Base-by-base conservation (phyloP, 1,140 invertebrate genomes). In the Steinernema feltiae region DNA sequence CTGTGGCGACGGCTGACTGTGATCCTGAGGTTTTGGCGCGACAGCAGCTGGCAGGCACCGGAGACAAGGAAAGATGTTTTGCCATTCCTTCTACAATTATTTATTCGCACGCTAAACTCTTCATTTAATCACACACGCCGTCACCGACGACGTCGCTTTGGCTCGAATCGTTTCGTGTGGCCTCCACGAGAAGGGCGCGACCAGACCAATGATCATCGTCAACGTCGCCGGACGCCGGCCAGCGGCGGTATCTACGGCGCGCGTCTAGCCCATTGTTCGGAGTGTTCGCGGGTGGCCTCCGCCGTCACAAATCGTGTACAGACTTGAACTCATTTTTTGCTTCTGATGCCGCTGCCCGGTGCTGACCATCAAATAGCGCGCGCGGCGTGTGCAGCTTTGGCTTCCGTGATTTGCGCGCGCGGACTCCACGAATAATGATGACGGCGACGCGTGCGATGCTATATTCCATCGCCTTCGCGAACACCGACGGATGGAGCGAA, bases 1-100 rank as follows among this genome's bases (percentile, higher is more conserved):
- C 53, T 63, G 15, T 15, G 53, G 24, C 24, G 53, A 63, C 53
- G 53, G 53, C 12, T n/a, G 35, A 18, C 35, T 18, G 35, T 41
- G 35, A 18, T 7, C 7, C 7, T 41, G 24, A 12, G 12, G 53
- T 63, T 12, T 15, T 17, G 53, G 53, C n/a, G n/a, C 12, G 53
- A 27, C 53, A 41, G 53, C 53, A 63, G 53, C 53, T n/a, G 53
- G 53, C 53, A 63, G 53, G 53, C 53, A 63, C 53, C 53, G 24
- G 53, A 15, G 3, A 21, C 2, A 63, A 27, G 53, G 7, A 12
- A n/a, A 63, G 53, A 63, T 63, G 53, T 63, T 63, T 63, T 63
- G 7, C 3, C 53, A 7, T 63, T 63, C 53, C 53, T 63, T n/a
- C 53, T 63, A 63, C 53, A 63, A 63, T 27, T 63, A 63, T 63